Evolutionary conservation across 2,113 vertebrate species (phyloP), one percentile per base, ranked within the genome.

Genomic region (Pogona vitticeps): DNA sequence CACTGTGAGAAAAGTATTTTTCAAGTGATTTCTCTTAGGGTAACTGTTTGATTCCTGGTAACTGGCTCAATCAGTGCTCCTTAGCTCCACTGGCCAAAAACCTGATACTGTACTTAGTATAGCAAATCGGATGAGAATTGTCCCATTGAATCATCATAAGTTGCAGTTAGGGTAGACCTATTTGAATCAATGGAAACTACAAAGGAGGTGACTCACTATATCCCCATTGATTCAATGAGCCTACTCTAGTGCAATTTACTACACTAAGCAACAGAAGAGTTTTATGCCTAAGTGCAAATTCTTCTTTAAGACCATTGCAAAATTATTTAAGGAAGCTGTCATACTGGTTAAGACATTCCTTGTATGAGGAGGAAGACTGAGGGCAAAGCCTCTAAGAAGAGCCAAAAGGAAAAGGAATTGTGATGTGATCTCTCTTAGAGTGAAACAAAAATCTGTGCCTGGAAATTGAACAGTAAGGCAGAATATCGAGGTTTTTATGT

Each of bases 401-500:
- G 77, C 26, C 77, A 28, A 8, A n/a, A 83, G 23, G 88, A 93
- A 85, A 8, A 6, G 85, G 83, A 83, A 42, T 61, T 88, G 28
- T 61, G 20, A 58, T 4, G 84, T 89, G 46, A 52, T 52, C 46
- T 52, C 46, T 52, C 10, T 52, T 52, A 52, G 46, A 6, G 46
- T 52, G 4, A 40, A 33, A 31, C 65, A 1, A 3, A 90, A 89
- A 82, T 67, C 61, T 26, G 20, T 23, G 1, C 0, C 0, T 56
- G 2, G 0, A 0, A 8, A 59, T 20, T 86, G 84, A 38, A 75
- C 76, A 28, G 56, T 52, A 18, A 0, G 71, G 9, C 3, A 80
- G 2, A 17, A 33, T 21, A 89, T 84, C 38, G 5, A 52, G 10
- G 46, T 6, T 6, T 52, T 52, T 52, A 52, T 6, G 46, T 52